These are phyloP conservation scores for Babylonia areolata DNA, from an alignment of 1,140 invertebrate genomes.

Conservation along the genomic window DNA sequence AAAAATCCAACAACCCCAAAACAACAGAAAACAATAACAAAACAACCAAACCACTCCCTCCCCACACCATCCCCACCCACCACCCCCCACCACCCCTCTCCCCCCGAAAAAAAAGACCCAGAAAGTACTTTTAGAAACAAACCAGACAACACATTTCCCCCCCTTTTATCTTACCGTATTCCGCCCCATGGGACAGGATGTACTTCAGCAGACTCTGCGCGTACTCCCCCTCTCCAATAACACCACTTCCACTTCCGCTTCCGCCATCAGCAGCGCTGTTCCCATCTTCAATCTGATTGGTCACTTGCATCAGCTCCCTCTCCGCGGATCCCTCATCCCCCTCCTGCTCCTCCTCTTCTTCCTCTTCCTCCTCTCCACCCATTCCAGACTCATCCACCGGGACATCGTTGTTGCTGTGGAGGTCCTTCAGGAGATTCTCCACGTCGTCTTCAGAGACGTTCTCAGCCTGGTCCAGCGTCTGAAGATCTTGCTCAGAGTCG, in stretches of 20 bases:
- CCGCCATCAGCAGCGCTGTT: not conserved
- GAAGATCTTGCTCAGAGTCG: slow-evolving; percentile 16
- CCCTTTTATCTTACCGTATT: slow-evolving; percentile 11
- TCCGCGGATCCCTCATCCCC: not conserved
- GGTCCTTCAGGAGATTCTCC: slow-evolving; percentile 18
- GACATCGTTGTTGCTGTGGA: not conserved
- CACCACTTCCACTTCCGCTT: not conserved
- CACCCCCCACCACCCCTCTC: too few species aligned
- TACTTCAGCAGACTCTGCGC: slow-evolving; percentile 19
- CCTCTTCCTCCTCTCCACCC: not conserved
- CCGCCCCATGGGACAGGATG: slow-evolving; percentile 2
- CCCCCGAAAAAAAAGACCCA: not conserved
- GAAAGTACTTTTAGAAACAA: not conserved
- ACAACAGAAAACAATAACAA: too few species aligned
- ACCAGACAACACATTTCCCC: too few species aligned
- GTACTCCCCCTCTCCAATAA: not conserved
- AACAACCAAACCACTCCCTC: too few species aligned
- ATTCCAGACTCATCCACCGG: not conserved
- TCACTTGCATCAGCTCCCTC: slow-evolving; percentile 15
- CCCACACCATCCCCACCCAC: too few species aligned
- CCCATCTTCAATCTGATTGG: not conserved
- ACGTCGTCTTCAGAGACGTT: not conserved
- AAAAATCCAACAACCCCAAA: too few species aligned
- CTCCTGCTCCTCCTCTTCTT: not conserved
- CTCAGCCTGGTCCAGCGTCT: not conserved